Conservation (phyloP, 2,797 vertebrate genomes). For the Crax fasciolata region DNA sequence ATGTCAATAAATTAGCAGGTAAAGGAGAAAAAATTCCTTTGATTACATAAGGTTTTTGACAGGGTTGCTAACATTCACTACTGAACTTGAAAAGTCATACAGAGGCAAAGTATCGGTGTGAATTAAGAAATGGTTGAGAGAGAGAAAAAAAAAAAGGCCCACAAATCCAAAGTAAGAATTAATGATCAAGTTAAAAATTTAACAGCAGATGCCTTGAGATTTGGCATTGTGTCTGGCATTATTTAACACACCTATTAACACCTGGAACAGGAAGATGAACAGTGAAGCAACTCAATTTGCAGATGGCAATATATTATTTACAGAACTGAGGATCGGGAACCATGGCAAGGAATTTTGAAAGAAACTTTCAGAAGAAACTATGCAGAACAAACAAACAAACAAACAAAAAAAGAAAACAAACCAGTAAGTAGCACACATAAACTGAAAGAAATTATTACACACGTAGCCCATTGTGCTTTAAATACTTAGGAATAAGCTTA, state of each 20-base stretch:
- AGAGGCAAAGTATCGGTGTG: not conserved
- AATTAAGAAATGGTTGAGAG: constrained; percentile 35
- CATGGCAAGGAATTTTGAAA: not conserved
- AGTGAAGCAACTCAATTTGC: not conserved
- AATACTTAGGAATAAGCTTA: not conserved
- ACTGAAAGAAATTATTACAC: not conserved
- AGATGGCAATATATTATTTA: constrained; percentile 40
- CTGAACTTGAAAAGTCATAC: constrained; percentile 24
- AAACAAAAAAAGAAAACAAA: not conserved
- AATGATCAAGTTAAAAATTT: constrained; percentile 59
- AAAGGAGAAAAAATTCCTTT: constrained; percentile 22
- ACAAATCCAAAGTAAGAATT: constrained; percentile 45
- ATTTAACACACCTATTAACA: constrained; percentile 58
- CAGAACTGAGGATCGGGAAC: not conserved
- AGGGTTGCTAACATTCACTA: not conserved
- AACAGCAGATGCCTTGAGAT: constrained; percentile 38
- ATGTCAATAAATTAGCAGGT: not conserved
- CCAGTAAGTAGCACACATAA: not conserved
- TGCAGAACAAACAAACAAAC: not conserved
- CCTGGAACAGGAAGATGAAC: constrained; percentile 22
- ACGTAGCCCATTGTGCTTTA: not conserved
- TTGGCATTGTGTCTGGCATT: constrained; percentile 11
- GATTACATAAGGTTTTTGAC: constrained; percentile 19
- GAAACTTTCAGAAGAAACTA: not conserved
- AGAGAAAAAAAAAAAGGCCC: constrained; percentile 15